Conservation (phyloP, 2,888 invertebrate species). For the Papilio demoleus region DNA sequence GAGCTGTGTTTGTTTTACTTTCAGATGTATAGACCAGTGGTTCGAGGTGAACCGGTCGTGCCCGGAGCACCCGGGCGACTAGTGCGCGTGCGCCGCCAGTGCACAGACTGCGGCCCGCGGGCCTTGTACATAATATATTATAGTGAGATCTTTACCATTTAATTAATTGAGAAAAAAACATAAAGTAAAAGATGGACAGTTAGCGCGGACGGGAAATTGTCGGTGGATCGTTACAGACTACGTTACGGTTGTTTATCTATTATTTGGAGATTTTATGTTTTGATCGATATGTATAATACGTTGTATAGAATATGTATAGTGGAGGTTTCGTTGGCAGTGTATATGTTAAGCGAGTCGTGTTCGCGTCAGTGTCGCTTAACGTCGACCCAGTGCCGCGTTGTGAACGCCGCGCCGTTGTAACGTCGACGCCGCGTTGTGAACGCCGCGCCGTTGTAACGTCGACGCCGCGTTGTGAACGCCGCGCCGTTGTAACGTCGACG, state of each 20-base stretch:
- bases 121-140: constrained; percentile 80
- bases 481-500: constrained; percentile 48
- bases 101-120: constrained; percentile 71
- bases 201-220: constrained; percentile 59
- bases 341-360: constrained; percentile 56
- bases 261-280: constrained; percentile 63
- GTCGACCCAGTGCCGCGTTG: neutral
- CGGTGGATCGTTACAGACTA: constrained; percentile 67
- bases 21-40: constrained; percentile 99
- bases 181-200: constrained; percentile 68
- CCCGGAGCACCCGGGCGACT: constrained; percentile 99
- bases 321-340: constrained; percentile 51
- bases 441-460: constrained; percentile 29
- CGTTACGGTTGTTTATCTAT: constrained; percentile 70
- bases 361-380: constrained; percentile 38
- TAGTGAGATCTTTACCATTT: constrained; percentile 81
- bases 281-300: constrained; percentile 59
- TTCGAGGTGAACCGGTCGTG: constrained; percentile 99
- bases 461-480: constrained; percentile 41
- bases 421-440: no score
- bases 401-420: neutral
- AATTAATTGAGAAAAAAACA: constrained; percentile 56
- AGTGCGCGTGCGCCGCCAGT: constrained; percentile 62
- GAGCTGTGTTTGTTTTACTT: constrained; percentile 60
- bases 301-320: constrained; percentile 50